Evolutionary conservation across 37 sponge, comb jelly and placozoan species (phyloP).

Genomic region (Oopsacas minuta): DNA sequence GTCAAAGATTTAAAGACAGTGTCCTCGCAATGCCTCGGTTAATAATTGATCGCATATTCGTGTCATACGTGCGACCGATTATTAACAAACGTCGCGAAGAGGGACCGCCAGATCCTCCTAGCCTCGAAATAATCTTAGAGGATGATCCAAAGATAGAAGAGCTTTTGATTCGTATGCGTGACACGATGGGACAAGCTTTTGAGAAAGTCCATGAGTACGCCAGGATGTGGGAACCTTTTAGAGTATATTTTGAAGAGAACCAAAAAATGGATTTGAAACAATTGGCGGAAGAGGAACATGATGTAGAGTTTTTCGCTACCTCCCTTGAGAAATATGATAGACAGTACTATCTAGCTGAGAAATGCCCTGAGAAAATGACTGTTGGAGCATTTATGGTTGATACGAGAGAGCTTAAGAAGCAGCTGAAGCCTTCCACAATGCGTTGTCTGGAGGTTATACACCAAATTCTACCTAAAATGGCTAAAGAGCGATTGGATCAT

Average conservation of each 20-base stretch:
- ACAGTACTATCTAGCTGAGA: conserved; percentile 58
- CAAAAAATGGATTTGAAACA: conserved; percentile 48
- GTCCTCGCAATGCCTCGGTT: conserved; percentile 67
- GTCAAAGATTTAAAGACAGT: conserved; percentile 57
- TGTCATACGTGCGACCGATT: conserved; percentile 46
- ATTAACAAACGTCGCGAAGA: conserved; percentile 83
- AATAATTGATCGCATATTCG: conserved; percentile 53
- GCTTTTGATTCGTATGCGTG: conserved; percentile 29
- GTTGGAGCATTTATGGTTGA: conserved; percentile 75
- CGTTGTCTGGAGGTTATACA: conserved; percentile 76
- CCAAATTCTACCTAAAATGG: conserved; percentile 61
- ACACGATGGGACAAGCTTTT: conserved; percentile 50
- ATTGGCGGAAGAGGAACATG: conserved; percentile 67
- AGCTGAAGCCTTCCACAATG: conserved; percentile 79
- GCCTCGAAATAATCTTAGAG: conserved; percentile 61
- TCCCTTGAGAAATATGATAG: conserved; percentile 63
- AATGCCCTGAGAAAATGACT: conserved; percentile 52
- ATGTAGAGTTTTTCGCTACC: conserved; percentile 65
- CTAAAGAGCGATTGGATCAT: conserved; percentile 53
- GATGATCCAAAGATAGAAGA: conserved; percentile 54
- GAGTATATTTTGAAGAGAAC: conserved; percentile 65
- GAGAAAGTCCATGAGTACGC: conserved; percentile 62
- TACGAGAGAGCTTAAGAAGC: conserved; percentile 46
- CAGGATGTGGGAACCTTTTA: conserved; percentile 80
- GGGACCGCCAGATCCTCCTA: conserved; percentile 71